Evolutionary conservation across 2,888 invertebrate species (phyloP).

Genomic region (Chrysopilus asiliformis): DNA sequence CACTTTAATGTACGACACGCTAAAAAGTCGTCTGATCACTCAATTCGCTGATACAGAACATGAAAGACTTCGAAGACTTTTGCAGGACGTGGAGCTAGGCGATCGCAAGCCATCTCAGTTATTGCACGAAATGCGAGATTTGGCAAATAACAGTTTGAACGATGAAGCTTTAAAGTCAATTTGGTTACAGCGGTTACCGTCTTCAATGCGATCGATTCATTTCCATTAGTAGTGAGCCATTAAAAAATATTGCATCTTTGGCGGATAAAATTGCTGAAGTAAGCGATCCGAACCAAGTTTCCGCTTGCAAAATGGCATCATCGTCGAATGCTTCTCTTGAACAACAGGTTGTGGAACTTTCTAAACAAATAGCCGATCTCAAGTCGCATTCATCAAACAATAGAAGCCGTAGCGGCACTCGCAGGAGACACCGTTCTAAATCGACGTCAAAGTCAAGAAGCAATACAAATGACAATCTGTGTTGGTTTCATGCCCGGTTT

Average conservation of each 20-base stretch:
- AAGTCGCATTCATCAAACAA: background rate
- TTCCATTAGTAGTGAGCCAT: constrained; percentile 16
- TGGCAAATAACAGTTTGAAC: constrained; percentile 15
- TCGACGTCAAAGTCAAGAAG: too few relatives aligned
- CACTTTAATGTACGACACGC: background rate
- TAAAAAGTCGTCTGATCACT: background rate
- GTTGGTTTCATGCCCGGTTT: background rate
- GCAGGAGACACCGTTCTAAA: background rate
- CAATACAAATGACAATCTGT: too few relatives aligned
- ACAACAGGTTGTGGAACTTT: background rate
- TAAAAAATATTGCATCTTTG: constrained; percentile 11
- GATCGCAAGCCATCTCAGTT: constrained; percentile 19
- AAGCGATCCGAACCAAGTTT: background rate
- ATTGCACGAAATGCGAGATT: constrained; percentile 17
- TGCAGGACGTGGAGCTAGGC: constrained; percentile 15
- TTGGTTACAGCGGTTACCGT: constrained; percentile 18
- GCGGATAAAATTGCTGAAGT: constrained; percentile 12
- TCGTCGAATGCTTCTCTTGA: background rate
- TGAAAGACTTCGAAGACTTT: background rate
- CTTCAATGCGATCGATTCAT: constrained; percentile 14
- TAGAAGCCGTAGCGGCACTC: background rate
- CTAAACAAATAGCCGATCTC: background rate
- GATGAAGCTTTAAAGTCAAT: constrained; percentile 17
- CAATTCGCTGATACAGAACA: constrained; percentile 1
- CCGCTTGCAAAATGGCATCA: too few relatives aligned